These are phyloP conservation scores for Drosophila prostipennis DNA, from an alignment of 2,888 invertebrate genomes.

Conservation along the genomic window DNA sequence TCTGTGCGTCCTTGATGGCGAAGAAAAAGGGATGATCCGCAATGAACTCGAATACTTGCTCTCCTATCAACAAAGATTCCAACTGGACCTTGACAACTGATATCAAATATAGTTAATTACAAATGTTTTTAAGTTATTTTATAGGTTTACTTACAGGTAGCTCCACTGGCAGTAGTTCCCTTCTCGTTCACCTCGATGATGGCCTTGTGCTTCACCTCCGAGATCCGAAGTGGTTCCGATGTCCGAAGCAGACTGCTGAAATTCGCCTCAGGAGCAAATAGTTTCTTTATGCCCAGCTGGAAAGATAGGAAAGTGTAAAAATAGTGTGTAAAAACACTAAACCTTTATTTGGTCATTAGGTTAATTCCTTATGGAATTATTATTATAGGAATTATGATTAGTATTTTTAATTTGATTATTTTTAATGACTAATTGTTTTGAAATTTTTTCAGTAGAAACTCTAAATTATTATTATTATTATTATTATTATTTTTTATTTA, in stretches of 20 bases:
- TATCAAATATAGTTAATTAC: neutral
- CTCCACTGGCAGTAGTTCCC: conserved; percentile 93
- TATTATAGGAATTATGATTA: no score
- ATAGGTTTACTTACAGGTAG: conserved; percentile 84
- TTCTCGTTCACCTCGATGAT: conserved; percentile 94
- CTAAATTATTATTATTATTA: no score
- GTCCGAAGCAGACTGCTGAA: conserved; percentile 86
- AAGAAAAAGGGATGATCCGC: conserved; percentile 68
- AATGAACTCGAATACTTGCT: conserved; percentile 43
- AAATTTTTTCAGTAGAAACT: no score
- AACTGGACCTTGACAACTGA: conserved; percentile 23
- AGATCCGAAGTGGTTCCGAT: conserved; percentile 86
- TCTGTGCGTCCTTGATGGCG: conserved; percentile 51
- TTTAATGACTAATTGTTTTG: no score
- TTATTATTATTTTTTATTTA: no score
- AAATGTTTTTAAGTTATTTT: neutral
- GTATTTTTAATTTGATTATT: no score
- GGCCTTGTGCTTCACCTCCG: conserved; percentile 91
- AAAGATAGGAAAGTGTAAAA: no score
- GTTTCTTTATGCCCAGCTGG: conserved; percentile 88
- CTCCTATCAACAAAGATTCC: conserved; percentile 65
- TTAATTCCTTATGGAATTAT: no score
- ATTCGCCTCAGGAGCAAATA: conserved; percentile 86
- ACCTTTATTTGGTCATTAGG: no score
- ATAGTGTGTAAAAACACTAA: no score